Evolutionary conservation across 2,113 vertebrate species (phyloP).

Genomic region (Brachyistius frenatus): DNA sequence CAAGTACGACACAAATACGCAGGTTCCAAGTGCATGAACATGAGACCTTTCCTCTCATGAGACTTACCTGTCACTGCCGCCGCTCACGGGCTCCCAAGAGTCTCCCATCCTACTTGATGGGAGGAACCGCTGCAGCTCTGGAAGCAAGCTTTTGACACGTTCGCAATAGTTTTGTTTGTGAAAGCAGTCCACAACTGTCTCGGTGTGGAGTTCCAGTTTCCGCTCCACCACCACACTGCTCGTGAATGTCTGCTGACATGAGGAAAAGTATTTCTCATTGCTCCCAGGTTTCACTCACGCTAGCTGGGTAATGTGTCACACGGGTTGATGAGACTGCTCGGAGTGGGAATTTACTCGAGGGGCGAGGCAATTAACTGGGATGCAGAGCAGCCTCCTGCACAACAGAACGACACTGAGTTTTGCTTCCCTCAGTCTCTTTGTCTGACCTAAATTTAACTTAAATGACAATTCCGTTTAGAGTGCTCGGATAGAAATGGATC

Average conservation of each 20-base stretch:
- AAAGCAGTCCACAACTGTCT: conserved; percentile 36
- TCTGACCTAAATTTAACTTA: conserved; percentile 55
- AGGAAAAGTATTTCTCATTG: conserved; percentile 70
- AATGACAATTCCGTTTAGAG: conserved; percentile 52
- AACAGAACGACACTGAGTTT: conserved; percentile 45
- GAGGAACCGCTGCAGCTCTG: conserved; percentile 26
- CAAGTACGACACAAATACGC: conserved; percentile 2
- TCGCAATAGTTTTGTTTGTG: conserved; percentile 37
- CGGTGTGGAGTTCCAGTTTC: conserved; percentile 10
- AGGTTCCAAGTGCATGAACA: conserved; percentile 34
- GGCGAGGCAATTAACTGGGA: conserved; percentile 65
- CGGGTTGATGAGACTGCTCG: conserved; percentile 52
- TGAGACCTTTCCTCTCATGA: conserved; percentile 41
- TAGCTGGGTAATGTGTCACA: conserved; percentile 64
- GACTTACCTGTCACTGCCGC: conserved; percentile 38
- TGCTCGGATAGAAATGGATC: conserved; percentile 69
- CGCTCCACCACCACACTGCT: conserved; percentile 35
- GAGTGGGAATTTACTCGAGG: conserved; percentile 47
- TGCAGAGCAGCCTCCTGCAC: conserved; percentile 42
- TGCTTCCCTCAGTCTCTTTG: conserved; percentile 10
- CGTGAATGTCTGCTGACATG: conserved; percentile 51
- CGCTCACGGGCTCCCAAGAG: conserved; percentile 9
- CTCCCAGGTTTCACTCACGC: conserved; percentile 60
- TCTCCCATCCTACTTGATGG: neutral
- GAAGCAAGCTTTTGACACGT: conserved; percentile 37